phyloP scores from a whole-genome alignment of 2,797 vertebrate genomes.

The Phoeniculus purpureus region DNA sequence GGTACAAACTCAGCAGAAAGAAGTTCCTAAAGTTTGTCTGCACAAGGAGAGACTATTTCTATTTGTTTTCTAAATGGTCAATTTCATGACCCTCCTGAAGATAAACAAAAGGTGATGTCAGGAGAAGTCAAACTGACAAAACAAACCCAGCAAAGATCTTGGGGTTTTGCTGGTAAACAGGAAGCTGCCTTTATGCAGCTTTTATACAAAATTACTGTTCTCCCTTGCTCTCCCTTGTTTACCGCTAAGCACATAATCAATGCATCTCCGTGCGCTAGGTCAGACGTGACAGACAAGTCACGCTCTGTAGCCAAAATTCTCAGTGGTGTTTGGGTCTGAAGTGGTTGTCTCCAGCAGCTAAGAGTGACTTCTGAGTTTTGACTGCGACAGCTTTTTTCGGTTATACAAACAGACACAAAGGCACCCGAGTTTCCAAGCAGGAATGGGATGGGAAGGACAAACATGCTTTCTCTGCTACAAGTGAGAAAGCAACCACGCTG shows the following conservation, averaged over 20 bases:
- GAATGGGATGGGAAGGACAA: neutral
- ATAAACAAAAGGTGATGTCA: neutral
- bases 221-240: slow-evolving; percentile 57
- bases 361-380: neutral
- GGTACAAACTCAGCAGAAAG: neutral
- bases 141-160: neutral
- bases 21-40: neutral
- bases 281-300: neutral
- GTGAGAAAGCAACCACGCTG: neutral
- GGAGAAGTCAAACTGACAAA: slow-evolving; percentile 25
- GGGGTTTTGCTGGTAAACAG: slow-evolving; percentile 42
- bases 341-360: neutral
- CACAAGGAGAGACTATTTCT: neutral
- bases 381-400: neutral
- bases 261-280: neutral
- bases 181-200: slow-evolving; percentile 39
- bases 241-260: slow-evolving; percentile 46
- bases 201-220: slow-evolving; percentile 45
- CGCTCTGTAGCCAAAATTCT: slow-evolving; percentile 18
- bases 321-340: neutral
- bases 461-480: neutral
- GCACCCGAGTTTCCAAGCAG: neutral
- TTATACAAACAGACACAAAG: neutral
- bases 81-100: neutral
- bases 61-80: neutral